These are phyloP conservation scores for Acridotheres tristis DNA, from an alignment of 2,797 vertebrate species.

Conservation along the genomic window DNA sequence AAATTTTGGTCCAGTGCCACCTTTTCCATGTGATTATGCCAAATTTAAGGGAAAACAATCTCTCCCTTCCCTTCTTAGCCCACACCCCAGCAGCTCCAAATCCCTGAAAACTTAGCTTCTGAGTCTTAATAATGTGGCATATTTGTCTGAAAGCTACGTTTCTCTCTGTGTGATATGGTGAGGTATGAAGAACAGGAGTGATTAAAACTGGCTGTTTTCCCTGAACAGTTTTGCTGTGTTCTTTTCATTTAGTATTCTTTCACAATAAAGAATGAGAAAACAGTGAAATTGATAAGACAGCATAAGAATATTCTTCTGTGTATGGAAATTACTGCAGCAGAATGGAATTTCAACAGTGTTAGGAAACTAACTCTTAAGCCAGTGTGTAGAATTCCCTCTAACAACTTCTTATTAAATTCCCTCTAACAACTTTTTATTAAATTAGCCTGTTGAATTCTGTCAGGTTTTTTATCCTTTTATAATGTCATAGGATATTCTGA, in stretches of 20 bases:
- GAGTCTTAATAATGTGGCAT: background rate
- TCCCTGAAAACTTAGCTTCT: background rate
- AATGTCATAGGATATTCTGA: background rate
- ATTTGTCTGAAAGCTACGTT: slow-evolving; percentile 34
- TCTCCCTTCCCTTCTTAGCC: background rate
- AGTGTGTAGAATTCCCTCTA: background rate
- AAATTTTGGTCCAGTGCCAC: background rate
- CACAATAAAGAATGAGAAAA: slow-evolving; percentile 8
- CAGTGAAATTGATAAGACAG: slow-evolving; percentile 7
- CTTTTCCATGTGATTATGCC: background rate
- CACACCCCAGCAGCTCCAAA: background rate
- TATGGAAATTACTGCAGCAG: slow-evolving; percentile 23
- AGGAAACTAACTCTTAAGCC: background rate
- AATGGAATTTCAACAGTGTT: slow-evolving; percentile 22
- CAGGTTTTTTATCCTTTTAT: background rate
- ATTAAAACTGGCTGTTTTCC: slow-evolving; percentile 35
- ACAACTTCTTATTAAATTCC: slow-evolving; percentile 5
- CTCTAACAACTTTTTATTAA: background rate
- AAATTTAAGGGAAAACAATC: background rate
- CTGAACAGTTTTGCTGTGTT: background rate
- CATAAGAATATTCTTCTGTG: background rate
- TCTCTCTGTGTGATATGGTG: background rate
- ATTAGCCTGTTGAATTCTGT: background rate
- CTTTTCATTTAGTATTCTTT: slow-evolving; percentile 23
- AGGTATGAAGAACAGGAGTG: background rate